phyloP scores from a whole-genome alignment of 2,113 vertebrate genomes.

The Nyctibius bracteatus region DNA sequence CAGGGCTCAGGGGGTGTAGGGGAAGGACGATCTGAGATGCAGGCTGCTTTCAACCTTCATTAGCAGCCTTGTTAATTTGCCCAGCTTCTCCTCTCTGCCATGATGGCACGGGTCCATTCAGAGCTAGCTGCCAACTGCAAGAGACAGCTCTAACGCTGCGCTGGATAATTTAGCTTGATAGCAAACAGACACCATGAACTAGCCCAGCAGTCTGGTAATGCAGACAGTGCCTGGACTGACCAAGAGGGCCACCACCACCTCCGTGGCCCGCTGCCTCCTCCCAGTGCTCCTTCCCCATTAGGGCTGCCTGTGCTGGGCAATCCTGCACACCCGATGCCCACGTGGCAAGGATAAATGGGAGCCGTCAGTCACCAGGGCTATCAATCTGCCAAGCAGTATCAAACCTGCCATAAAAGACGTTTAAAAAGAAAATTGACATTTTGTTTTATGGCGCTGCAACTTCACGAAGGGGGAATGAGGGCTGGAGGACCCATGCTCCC shows the following conservation, averaged over 20 bases:
- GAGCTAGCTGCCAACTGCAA: neutral
- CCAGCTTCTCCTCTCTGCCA: neutral
- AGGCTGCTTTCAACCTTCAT: neutral
- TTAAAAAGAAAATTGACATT: slow-evolving; percentile 62
- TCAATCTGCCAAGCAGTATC: slow-evolving; percentile 51
- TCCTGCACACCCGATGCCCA: accelerated
- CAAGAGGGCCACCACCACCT: neutral
- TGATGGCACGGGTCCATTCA: accelerated
- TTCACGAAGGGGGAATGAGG: neutral
- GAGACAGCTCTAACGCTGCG: accelerated
- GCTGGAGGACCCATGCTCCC: neutral
- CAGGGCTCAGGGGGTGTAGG: neutral
- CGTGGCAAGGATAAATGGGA: neutral
- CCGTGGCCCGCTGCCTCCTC: neutral
- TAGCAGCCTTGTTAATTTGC: neutral
- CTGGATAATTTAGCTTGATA: accelerated
- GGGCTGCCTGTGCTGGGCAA: neutral
- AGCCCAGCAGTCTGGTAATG: neutral
- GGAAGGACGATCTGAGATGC: neutral
- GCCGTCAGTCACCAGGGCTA: neutral
- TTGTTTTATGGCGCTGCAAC: slow-evolving; percentile 9
- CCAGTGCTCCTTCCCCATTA: neutral
- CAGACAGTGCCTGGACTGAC: neutral
- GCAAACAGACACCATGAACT: neutral
- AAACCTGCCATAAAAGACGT: slow-evolving; percentile 33